Base-by-base conservation (phyloP, 2,113 vertebrate species). In the Ceyx cyanopectus region DNA sequence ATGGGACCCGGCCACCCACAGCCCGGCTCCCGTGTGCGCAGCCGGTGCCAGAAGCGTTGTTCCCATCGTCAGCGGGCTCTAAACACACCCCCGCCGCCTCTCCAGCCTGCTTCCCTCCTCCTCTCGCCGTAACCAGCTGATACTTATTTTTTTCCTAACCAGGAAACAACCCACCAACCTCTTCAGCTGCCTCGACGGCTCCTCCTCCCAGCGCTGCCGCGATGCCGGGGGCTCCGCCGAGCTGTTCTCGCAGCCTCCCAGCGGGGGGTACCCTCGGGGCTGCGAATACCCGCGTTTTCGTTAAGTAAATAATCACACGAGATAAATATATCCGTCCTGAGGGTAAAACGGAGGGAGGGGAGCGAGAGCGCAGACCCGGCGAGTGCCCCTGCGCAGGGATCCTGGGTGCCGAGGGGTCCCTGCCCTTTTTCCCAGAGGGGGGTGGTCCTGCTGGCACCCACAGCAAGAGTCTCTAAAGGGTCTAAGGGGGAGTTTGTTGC, bases 91-190 rank as follows among this genome's bases (percentile, higher is more conserved):
- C 45, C 51, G 37, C 21, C 75, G 34, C 65, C 77, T 88, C 74
- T 85, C 53, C 50, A 29, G 51, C 50, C 26, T 68, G 61, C 82
- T 81, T 81, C 82, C 78, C 93, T 88, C 77, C 88, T 69, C 29
- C 87, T 77, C 30, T 0, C 89, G 37, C 63, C 37, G 21, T 29
- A 89, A 87, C 91, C 94, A 93, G 94, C 92, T 94, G 96, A 94
- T 89, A 12, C 5, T 37, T 37, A 37, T 37, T 87, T 60, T 63
- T 70, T 70, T 82, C 92, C 91, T 87, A 79, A 93, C 92, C 78
- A 80, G 91, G 91, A 95, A 92, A 95, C 84, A 93, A 92, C 91
- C 91, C 77, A 87, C 60, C 92, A 94, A 66, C 53, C 89, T 87
- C 91, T 92, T 58, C 78, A 87, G 75, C 89, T 89, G 83, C 88